phyloP scores from a whole-genome alignment of 2,888 invertebrate genomes.

The Synanthedon formicaeformis region DNA sequence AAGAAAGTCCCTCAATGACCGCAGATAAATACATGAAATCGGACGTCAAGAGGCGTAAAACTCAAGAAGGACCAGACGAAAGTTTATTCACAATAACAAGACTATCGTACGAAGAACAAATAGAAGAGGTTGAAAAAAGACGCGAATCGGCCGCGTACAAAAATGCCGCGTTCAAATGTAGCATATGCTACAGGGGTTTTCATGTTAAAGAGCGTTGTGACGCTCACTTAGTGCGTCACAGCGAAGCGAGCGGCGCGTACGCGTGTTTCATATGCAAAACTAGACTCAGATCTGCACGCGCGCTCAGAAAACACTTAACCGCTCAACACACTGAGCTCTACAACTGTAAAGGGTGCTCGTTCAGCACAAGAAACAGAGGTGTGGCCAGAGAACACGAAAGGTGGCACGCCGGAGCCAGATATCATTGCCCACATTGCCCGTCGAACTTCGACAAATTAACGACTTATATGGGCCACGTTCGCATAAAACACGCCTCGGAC shows the following conservation, averaged over 20 bases:
- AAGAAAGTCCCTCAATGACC: slow-evolving; percentile 23
- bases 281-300: slow-evolving; percentile 40
- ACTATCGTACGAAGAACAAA: slow-evolving; percentile 46
- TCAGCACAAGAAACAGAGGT: slow-evolving; percentile 48
- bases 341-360: slow-evolving; percentile 52
- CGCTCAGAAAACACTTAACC: slow-evolving; percentile 47
- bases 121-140: slow-evolving; percentile 38
- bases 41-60: slow-evolving; percentile 37
- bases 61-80: slow-evolving; percentile 36
- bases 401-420: slow-evolving; percentile 55
- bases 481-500: slow-evolving; percentile 32
- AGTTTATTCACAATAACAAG: slow-evolving; percentile 37
- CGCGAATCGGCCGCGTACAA: slow-evolving; percentile 30
- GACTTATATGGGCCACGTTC: slow-evolving; percentile 35
- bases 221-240: slow-evolving; percentile 43
- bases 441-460: slow-evolving; percentile 39
- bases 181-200: slow-evolving; percentile 42
- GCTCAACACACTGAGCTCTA: slow-evolving; percentile 55
- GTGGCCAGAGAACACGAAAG: slow-evolving; percentile 50
- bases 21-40: slow-evolving; percentile 46
- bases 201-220: slow-evolving; percentile 36
- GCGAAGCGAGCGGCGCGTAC: slow-evolving; percentile 49
- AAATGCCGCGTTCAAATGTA: slow-evolving; percentile 37
- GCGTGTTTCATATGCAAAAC: slow-evolving; percentile 59
- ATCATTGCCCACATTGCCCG: slow-evolving; percentile 53